Evolutionary conservation across 2,888 invertebrate species (phyloP).

Genomic region (Temnothorax ravouxi): DNA sequence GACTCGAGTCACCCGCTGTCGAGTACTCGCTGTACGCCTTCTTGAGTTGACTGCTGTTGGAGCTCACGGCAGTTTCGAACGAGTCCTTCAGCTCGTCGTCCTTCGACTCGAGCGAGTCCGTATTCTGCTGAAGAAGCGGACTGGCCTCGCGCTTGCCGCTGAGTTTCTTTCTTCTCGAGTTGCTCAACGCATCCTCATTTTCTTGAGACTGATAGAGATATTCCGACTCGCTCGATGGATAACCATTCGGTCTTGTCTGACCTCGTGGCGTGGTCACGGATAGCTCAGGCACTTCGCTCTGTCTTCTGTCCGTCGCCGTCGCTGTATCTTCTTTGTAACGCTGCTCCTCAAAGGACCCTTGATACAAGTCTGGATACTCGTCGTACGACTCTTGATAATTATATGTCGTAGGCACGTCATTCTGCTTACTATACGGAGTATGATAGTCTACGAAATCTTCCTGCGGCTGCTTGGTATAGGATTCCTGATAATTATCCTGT

Average conservation of each 20-base stretch:
- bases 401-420: conserved; percentile 70
- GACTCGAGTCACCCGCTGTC: conserved; percentile 78
- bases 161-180: conserved; percentile 79
- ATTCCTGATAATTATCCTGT: conserved; percentile 77
- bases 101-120: conserved; percentile 88
- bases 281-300: conserved; percentile 82
- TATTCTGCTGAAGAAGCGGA: conserved; percentile 86
- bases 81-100: conserved; percentile 88
- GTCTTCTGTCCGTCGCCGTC: conserved; percentile 73
- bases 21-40: conserved; percentile 82
- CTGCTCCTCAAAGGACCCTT: conserved; percentile 79
- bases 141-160: conserved; percentile 82
- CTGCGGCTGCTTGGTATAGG: conserved; percentile 76
- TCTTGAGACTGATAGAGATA: conserved; percentile 80
- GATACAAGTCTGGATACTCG: conserved; percentile 79
- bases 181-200: conserved; percentile 78
- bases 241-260: conserved; percentile 82
- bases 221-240: conserved; percentile 80
- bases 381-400: conserved; percentile 78
- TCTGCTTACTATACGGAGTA: conserved; percentile 80
- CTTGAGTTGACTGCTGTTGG: conserved; percentile 83
- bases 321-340: conserved; percentile 76
- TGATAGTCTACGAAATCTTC: conserved; percentile 78
- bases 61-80: conserved; percentile 87
- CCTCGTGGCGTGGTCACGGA: conserved; percentile 83